Evolutionary conservation across 1,140 invertebrate species (phyloP).

Genomic region (Drosophila sproati): DNA sequence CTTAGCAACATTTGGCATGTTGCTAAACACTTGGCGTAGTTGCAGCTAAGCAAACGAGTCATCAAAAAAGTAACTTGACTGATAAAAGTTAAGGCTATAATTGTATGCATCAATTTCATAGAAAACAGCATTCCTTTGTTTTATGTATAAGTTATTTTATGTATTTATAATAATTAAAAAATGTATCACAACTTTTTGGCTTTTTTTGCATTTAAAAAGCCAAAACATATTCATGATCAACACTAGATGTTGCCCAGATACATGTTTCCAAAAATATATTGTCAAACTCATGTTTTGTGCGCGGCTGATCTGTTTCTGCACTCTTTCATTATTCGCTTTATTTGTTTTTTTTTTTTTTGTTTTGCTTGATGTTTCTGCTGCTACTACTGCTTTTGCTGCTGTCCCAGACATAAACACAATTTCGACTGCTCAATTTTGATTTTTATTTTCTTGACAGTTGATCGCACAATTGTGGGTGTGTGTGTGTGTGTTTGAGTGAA

Average conservation of each 20-base stretch:
- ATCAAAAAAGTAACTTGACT: not conserved
- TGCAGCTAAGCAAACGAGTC: not conserved
- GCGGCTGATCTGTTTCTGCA: slow-evolving; percentile 15
- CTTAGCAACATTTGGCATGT: slow-evolving; percentile 5
- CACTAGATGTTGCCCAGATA: slow-evolving; percentile 20
- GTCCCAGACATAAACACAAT: slow-evolving; percentile 75
- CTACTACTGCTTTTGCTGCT: slow-evolving; percentile 21
- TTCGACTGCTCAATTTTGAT: slow-evolving; percentile 63
- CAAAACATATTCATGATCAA: slow-evolving; percentile 14
- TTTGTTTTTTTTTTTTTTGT: slow-evolving; percentile 21
- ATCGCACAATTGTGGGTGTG: slow-evolving; percentile 38
- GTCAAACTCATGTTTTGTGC: slow-evolving; percentile 6
- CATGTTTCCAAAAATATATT: slow-evolving; percentile 36
- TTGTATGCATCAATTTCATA: no score
- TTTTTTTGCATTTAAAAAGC: not conserved
- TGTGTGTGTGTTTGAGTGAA: not conserved
- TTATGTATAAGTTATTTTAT: no score
- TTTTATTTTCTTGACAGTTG: slow-evolving; percentile 67
- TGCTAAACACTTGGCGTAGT: slow-evolving; percentile 5
- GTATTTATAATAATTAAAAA: no score
- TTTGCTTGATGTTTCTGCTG: slow-evolving; percentile 58
- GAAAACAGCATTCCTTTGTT: no score
- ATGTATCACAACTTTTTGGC: no score
- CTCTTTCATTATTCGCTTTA: slow-evolving; percentile 4
- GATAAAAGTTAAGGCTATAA: no score